These are phyloP conservation scores for Sebastes steindachneri DNA, from an alignment of 2,797 vertebrate species.

Conservation along the genomic window DNA sequence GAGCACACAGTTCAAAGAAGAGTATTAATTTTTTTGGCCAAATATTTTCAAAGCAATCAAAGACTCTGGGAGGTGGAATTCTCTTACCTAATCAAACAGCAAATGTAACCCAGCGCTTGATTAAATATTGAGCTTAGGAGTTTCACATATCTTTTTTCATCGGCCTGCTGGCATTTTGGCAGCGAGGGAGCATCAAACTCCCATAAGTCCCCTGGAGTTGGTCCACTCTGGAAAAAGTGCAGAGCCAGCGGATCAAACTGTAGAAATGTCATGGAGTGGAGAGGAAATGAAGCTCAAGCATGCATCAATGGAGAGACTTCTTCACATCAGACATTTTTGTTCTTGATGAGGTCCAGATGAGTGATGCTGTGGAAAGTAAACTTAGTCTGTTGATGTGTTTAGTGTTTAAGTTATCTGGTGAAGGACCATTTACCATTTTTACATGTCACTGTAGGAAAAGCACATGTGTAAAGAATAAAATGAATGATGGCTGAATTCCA, in stretches of 20 bases:
- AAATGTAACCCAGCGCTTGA: constrained; percentile 78
- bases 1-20: constrained; percentile 50
- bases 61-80: constrained; percentile 70
- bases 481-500: too few species aligned
- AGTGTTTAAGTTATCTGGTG: background rate
- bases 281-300: constrained; percentile 54
- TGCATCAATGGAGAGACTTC: constrained; percentile 36
- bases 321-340: constrained; percentile 27
- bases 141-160: constrained; percentile 77
- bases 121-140: constrained; percentile 84
- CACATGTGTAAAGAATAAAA: background rate
- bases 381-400: background rate
- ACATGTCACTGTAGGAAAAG: background rate
- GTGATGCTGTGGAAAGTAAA: constrained; percentile 1
- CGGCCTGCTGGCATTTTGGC: constrained; percentile 78
- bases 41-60: constrained; percentile 77
- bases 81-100: constrained; percentile 79
- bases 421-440: background rate
- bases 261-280: constrained; percentile 60
- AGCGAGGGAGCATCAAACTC: constrained; percentile 78
- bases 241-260: constrained; percentile 73
- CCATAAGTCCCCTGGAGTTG: constrained; percentile 71
- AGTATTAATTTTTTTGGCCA: constrained; percentile 60
- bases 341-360: constrained; percentile 34
- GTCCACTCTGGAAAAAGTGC: constrained; percentile 74